Base-by-base conservation (phyloP, 1,140 invertebrate species). In the Oppia nitens region DNA sequence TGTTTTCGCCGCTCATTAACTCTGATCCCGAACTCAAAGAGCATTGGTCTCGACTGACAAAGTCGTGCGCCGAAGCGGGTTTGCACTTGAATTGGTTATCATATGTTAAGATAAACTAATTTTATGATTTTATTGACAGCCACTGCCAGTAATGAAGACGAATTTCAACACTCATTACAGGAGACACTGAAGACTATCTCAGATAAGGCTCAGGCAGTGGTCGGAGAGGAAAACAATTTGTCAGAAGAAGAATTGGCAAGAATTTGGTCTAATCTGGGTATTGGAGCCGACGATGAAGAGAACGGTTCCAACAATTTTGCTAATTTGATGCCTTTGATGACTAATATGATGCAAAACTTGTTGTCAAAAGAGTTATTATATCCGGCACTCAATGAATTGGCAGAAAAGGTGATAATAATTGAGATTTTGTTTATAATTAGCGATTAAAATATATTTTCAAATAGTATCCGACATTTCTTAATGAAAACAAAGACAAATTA, bases 321-420 rank as follows among this genome's bases (percentile, higher is more conserved):
- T 29, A 66, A 69, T n/a, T 67, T 81, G 49, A 70, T 89, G 48
- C 84, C 86, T 0, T 83, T 92, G 66, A 89, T 93, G 83, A 84
- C 90, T 67, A 74, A 79, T 25, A 87, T 92, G 81, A 87, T 93
- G 83, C 84, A 89, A 70, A 85, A 81, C 4, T 71, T 93, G 32
- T 73, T 93, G 1, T 90, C 87, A 0, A 91, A 92, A 70, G 88
- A 93, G 58, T 79, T 93, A 1, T 70, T 94, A 0, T 84, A 91
- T 69, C 87, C 87, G 0, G 84, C 86, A 4, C 73, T 94, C 2
- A 86, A 87, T 56, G 77, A 78, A 60, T 73, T 78, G 29, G 68
- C 71, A 55, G 67, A 72, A 60, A 74, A 76, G 65, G 76, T 77
- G 62, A 61, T 57, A 40, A 40, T 40, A 6, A 40, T 9, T 40